Conservation (phyloP, 1,140 invertebrate genomes). For the Thalassaphorura encarpata region DNA sequence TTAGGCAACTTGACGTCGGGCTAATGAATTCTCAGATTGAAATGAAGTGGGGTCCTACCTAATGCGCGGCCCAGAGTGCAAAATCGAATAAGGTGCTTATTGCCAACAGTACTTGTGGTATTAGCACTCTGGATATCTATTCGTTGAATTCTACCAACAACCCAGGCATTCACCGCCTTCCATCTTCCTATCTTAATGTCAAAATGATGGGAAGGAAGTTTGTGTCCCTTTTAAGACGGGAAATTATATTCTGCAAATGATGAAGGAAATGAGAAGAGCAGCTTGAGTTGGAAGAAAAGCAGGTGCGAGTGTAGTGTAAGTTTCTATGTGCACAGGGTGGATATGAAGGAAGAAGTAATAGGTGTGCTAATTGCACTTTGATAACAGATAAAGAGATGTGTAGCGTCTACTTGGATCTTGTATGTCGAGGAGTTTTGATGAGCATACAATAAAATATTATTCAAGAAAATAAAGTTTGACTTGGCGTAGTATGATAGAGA, state of each 20-base stretch:
- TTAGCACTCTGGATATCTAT: too few species aligned
- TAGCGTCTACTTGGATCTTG: neutral
- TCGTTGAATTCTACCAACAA: too few species aligned
- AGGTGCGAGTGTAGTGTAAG: neutral
- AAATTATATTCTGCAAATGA: conserved; percentile 2
- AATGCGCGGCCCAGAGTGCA: too few species aligned
- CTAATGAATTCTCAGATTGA: too few species aligned
- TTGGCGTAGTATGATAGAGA: too few species aligned
- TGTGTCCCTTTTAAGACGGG: neutral
- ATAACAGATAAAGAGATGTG: conserved; percentile 16
- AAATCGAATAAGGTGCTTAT: too few species aligned
- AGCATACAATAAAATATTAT: neutral
- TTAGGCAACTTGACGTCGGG: too few species aligned
- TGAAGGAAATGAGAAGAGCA: neutral
- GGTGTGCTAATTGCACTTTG: conserved; percentile 20
- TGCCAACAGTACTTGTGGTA: too few species aligned
- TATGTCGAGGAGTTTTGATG: neutral
- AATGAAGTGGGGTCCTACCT: too few species aligned
- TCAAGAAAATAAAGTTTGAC: too few species aligned
- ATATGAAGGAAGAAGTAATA: too few species aligned
- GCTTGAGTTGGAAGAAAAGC: neutral
- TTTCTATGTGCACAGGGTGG: neutral
- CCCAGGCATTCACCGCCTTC: too few species aligned
- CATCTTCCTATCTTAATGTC: conserved; percentile 1
- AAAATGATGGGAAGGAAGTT: conserved; percentile 2